phyloP scores from a whole-genome alignment of 1,140 invertebrate genomes.

The Aplysia californica region DNA sequence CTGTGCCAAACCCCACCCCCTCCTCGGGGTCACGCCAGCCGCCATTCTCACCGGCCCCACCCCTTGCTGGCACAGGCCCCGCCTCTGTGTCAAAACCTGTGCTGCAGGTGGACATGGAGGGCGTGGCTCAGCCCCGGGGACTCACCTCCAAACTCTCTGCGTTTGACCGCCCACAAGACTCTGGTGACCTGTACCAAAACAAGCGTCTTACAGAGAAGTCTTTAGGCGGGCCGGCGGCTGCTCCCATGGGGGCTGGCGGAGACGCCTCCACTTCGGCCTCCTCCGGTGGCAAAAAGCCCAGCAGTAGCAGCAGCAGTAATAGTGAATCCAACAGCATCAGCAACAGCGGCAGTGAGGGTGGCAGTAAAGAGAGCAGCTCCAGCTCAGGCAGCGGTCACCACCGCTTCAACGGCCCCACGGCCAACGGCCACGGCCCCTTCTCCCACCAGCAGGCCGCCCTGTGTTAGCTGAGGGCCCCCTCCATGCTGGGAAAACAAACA shows the following conservation, averaged over 20 bases:
- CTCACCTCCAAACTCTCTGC: too few relatives aligned
- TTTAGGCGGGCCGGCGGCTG: neutral
- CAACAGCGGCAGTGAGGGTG: neutral
- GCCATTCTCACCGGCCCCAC: too few relatives aligned
- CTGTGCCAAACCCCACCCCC: too few relatives aligned
- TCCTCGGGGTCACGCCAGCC: too few relatives aligned
- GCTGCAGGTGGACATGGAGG: neutral
- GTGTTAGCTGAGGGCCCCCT: neutral
- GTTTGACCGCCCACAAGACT: too few relatives aligned
- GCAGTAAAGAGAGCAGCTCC: conserved; percentile 6
- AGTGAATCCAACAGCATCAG: neutral
- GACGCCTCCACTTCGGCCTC: too few relatives aligned
- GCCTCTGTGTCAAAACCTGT: too few relatives aligned
- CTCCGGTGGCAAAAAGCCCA: too few relatives aligned
- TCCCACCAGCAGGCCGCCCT: neutral
- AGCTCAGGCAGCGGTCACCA: neutral
- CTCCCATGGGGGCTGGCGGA: too few relatives aligned
- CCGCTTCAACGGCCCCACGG: neutral
- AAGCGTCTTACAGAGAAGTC: neutral
- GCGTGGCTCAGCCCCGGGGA: neutral
- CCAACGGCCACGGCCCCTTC: conserved; percentile 4
- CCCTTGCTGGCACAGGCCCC: too few relatives aligned
- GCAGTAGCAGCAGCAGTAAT: neutral
- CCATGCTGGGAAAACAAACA: too few relatives aligned
- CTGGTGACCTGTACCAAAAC: too few relatives aligned